Conservation (phyloP, 2,113 vertebrate species). For the Cavia aperea region DNA sequence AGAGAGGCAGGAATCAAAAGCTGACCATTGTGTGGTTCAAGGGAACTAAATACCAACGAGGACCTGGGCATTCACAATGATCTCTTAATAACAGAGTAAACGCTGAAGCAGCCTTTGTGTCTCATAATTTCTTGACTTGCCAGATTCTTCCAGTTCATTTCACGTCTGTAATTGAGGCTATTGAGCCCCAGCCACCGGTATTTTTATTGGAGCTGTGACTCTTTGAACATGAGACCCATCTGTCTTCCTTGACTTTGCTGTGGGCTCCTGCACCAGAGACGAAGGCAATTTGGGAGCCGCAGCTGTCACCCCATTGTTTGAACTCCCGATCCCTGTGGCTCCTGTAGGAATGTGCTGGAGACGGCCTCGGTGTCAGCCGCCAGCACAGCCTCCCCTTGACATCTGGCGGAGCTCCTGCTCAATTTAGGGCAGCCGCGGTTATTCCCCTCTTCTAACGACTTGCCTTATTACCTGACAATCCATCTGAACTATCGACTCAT, state of each 20-base stretch:
- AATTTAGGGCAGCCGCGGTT: neutral
- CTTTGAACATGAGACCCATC: conserved; percentile 22
- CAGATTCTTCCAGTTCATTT: conserved; percentile 36
- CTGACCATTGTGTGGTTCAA: neutral
- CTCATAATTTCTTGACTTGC: conserved; percentile 29
- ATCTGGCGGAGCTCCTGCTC: conserved; percentile 57
- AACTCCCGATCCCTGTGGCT: neutral
- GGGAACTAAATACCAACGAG: rapidly evolving
- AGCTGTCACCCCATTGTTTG: conserved; percentile 38
- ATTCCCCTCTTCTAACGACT: conserved; percentile 44
- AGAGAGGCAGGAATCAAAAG: rapidly evolving
- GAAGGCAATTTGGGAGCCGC: conserved; percentile 33
- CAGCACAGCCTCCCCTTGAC: neutral
- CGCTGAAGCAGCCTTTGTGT: neutral
- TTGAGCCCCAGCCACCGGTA: neutral
- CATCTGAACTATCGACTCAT: conserved; percentile 58
- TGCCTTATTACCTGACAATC: conserved; percentile 63
- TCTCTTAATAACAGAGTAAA: neutral
- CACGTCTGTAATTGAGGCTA: neutral
- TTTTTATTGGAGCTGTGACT: neutral
- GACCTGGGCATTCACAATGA: rapidly evolving
- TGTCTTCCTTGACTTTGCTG: conserved; percentile 5
- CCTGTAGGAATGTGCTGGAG: neutral
- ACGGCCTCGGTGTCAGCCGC: neutral
- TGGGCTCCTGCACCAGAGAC: neutral